phyloP scores from a whole-genome alignment of 2,888 invertebrate species.

The Seira ritae region DNA sequence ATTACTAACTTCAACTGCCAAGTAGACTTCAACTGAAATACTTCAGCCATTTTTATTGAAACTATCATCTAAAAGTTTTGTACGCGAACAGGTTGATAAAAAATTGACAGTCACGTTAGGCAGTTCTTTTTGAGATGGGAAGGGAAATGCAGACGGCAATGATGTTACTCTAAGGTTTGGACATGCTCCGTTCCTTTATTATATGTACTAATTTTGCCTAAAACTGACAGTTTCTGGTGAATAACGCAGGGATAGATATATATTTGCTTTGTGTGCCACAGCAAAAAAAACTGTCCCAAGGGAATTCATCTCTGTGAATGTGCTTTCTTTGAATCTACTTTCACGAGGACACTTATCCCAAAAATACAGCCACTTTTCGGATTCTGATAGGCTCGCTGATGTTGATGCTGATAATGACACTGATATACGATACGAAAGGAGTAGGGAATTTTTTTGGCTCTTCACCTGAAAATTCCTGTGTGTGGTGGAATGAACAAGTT shows the following conservation, averaged over 20 bases:
- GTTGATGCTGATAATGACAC: not conserved
- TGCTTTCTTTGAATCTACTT: not conserved
- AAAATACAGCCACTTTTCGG: not conserved
- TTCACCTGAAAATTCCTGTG: constrained; percentile 12
- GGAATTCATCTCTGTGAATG: constrained; percentile 2
- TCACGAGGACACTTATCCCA: not conserved
- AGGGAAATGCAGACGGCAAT: no score
- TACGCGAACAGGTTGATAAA: no score
- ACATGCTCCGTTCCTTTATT: no score
- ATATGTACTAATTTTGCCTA: no score
- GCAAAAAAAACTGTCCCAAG: not conserved
- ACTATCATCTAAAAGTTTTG: no score
- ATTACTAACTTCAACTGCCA: no score
- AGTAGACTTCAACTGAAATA: no score
- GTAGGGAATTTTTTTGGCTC: not conserved
- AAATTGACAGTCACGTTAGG: no score
- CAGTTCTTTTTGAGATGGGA: no score
- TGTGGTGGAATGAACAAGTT: not conserved
- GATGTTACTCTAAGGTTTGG: no score
- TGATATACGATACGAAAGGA: not conserved
- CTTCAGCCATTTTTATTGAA: no score
- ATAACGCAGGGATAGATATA: not conserved
- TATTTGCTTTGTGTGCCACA: not conserved
- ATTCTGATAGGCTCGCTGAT: not conserved
- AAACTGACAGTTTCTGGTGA: constrained; percentile 13